Conservation (phyloP, 2,797 vertebrate species). For the Pangasius macronema region DNA sequence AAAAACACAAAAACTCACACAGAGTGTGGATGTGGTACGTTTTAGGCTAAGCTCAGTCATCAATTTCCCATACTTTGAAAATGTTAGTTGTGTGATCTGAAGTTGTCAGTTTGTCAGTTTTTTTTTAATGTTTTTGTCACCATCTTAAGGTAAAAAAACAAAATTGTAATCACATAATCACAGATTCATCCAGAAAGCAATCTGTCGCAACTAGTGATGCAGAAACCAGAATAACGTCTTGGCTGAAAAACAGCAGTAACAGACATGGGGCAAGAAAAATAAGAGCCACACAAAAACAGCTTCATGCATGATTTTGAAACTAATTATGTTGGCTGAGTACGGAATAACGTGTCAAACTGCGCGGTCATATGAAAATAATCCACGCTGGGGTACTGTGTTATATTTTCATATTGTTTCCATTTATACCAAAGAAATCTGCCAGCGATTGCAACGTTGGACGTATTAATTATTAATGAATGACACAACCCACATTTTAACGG, state of each 20-base stretch:
- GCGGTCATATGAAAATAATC: neutral
- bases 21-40: too few relatives aligned
- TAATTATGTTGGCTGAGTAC: neutral
- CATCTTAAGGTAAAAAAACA: neutral
- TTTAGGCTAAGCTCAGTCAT: too few relatives aligned
- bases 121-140: neutral
- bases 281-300: neutral
- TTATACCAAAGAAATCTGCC: neutral
- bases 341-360: neutral
- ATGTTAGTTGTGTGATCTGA: neutral
- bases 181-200: neutral
- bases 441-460: neutral
- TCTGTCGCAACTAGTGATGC: neutral
- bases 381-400: neutral
- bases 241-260: neutral
- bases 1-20: too few relatives aligned
- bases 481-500: neutral
- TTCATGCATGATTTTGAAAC: neutral
- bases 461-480: neutral
- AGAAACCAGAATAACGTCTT: neutral
- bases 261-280: neutral
- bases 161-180: neutral
- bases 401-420: neutral
- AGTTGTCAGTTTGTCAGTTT: too few relatives aligned
- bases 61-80: neutral